These are phyloP conservation scores for Propithecus deckenii DNA, from an alignment of 2,797 vertebrate species.

Conservation along the genomic window DNA sequence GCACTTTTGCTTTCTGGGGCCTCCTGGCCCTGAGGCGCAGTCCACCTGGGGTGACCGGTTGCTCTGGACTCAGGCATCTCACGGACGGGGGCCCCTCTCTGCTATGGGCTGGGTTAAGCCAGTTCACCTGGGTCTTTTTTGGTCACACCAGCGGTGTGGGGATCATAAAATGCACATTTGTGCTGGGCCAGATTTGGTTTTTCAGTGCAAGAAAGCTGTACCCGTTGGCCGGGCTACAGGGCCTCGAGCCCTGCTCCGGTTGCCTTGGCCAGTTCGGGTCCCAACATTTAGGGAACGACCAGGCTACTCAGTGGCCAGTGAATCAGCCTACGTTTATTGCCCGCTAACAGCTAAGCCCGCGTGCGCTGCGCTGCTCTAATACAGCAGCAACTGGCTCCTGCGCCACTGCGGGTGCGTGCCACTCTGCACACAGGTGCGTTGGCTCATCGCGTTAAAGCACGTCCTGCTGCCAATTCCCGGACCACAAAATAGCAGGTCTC, in stretches of 20 bases:
- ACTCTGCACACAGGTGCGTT: background rate
- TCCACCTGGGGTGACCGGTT: background rate
- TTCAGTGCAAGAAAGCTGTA: slow-evolving; percentile 78
- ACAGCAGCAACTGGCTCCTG: background rate
- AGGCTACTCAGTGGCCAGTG: background rate
- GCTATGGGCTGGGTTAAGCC: background rate
- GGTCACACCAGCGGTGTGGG: slow-evolving; percentile 73
- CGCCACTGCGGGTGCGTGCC: background rate
- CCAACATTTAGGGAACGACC: background rate
- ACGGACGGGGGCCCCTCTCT: background rate
- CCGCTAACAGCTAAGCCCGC: background rate
- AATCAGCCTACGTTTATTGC: background rate
- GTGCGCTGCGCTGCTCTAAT: background rate
- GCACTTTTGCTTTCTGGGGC: slow-evolving; percentile 40
- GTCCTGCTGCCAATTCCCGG: background rate
- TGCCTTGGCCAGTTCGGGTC: background rate
- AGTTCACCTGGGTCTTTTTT: slow-evolving; percentile 72
- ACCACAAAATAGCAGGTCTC: background rate
- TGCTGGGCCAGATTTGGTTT: slow-evolving; percentile 77
- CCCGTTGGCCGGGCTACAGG: background rate
- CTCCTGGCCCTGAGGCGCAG: background rate
- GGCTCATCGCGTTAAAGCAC: background rate
- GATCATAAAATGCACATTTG: slow-evolving; percentile 66
- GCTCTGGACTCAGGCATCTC: background rate
- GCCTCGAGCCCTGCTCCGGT: slow-evolving; percentile 55